Evolutionary conservation across 2,113 vertebrate species (phyloP), one percentile per base, ranked within the genome.

Genomic region (Amblyopsis rosae): DNA sequence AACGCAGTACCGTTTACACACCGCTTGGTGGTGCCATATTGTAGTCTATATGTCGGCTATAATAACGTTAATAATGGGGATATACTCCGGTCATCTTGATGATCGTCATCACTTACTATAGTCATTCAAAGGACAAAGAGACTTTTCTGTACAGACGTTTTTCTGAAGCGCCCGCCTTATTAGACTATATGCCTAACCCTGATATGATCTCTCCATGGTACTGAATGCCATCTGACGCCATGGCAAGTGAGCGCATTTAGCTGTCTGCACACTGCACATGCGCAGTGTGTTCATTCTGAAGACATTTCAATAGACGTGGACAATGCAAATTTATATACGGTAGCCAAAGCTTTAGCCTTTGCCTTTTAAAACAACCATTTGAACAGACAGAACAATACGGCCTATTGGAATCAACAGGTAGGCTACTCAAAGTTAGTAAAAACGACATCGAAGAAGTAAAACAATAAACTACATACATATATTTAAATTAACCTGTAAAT

Each of bases 11-110:
- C 77, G 12, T 54, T 35, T 8, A 0, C 45, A 0, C 0, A 79
- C 92, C 94, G 70, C 90, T 59, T 61, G 92, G 75, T 81, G 91
- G 92, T 15, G 82, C 57, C 26, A 54, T 17, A 61, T 12, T 48
- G 3, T 32, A 0, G 6, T 3, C 9, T 45, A 9, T 57, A 50
- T 13, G 48, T n/a, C 59, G 10, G 0, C 50, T 35, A 19, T 17
- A 17, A 26, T 3, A 26, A 26, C 2, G 26, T 26, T 65, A 6
- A 58, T 7, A 48, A 19, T 68, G 8, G n/a, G 3, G 35, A 32
- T 16, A 6, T 6, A 53, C n/a, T 48, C 1, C 54, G 3, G 26
- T 26, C 26, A 0, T 64, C 5, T 9, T 8, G 5, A 41, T 41
- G 4, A 41, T 41, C 35, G 7, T 41, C 7, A 7, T 41, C 35